Evolutionary conservation across 1,140 invertebrate genomes (phyloP).

Genomic region (Portunus trituberculatus): DNA sequence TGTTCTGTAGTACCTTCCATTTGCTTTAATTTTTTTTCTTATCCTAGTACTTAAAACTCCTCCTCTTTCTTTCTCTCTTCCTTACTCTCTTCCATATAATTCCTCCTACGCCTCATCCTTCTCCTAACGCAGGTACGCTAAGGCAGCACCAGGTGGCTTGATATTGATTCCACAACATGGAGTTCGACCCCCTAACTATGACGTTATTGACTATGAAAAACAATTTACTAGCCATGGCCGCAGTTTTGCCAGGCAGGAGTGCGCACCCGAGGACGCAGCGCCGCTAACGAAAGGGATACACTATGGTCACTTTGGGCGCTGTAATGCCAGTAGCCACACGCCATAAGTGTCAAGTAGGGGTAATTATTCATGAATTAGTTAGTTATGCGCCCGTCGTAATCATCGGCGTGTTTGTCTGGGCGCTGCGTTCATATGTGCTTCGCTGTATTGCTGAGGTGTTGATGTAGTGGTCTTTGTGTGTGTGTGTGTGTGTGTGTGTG

Average conservation of each 20-base stretch:
- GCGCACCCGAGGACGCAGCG: neutral
- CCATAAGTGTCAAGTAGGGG: neutral
- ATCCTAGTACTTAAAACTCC: neutral
- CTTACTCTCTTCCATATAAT: neutral
- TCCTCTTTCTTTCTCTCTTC: neutral
- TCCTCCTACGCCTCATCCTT: neutral
- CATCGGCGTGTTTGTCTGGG: neutral
- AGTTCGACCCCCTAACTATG: slow-evolving; percentile 41
- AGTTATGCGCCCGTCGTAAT: neutral
- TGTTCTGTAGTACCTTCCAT: neutral
- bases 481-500: neutral
- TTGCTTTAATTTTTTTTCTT: neutral
- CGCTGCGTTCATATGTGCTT: too few species aligned
- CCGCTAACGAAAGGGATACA: neutral
- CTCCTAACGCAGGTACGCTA: neutral
- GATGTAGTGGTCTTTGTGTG: too few species aligned
- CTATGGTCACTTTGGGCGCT: neutral
- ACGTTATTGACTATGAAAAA: slow-evolving; percentile 41
- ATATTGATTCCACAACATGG: neutral
- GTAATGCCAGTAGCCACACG: neutral
- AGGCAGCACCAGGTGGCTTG: slow-evolving; percentile 13
- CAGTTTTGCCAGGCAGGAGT: neutral
- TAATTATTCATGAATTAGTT: neutral
- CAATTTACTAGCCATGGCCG: slow-evolving; percentile 42
- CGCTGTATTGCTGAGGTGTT: too few species aligned